Conservation (phyloP, 2,113 vertebrate species). For the Bostrychus sinensis region DNA sequence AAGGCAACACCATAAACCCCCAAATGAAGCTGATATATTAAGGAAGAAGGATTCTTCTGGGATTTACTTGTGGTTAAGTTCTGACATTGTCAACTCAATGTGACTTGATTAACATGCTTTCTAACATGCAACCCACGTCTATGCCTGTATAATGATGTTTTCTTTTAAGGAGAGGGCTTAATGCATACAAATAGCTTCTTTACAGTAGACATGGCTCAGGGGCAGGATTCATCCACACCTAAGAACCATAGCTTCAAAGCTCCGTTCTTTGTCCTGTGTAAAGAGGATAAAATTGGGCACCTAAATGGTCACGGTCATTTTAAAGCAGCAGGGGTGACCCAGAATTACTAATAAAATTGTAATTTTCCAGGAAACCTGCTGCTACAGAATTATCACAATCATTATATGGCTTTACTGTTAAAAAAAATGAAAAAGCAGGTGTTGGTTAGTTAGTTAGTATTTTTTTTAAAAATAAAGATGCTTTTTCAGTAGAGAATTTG, state of each 20-base stretch:
- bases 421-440: no score
- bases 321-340: conserved; percentile 1
- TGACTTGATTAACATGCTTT: conserved; percentile 21
- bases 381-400: not conserved
- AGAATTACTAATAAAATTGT: not conserved
- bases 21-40: conserved; percentile 25
- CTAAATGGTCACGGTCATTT: conserved; percentile 1
- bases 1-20: conserved; percentile 13
- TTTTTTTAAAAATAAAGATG: no score
- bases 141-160: conserved; percentile 11
- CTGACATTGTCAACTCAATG: not conserved
- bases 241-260: not conserved
- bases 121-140: conserved; percentile 5
- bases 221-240: not conserved
- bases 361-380: not conserved
- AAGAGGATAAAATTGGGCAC: not conserved
- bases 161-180: not conserved
- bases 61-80: conserved; percentile 20
- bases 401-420: no score
- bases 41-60: conserved; percentile 4
- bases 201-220: conserved; percentile 9
- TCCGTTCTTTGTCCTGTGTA: not conserved
- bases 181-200: not conserved
- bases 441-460: no score
- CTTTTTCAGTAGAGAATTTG: no score